Conservation (phyloP, 2,113 vertebrate genomes). For the Lepidothrix coronata region DNA sequence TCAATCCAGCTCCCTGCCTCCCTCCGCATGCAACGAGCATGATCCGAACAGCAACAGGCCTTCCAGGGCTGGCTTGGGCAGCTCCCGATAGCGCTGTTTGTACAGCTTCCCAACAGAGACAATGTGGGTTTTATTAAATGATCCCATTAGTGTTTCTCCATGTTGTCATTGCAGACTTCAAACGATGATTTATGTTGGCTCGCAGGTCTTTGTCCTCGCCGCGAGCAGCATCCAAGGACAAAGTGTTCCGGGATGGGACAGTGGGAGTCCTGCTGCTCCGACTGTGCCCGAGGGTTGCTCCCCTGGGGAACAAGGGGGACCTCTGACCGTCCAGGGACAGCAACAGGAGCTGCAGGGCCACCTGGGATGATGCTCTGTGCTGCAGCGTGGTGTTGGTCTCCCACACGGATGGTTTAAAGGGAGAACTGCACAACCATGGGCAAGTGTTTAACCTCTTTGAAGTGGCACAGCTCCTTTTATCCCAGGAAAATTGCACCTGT, state of each 20-base stretch:
- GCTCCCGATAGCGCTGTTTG: conserved; percentile 45
- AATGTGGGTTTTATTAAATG: conserved; percentile 65
- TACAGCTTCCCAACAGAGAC: conserved; percentile 57
- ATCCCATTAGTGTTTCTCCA: conserved; percentile 61
- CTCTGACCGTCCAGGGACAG: background rate
- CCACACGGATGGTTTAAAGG: background rate
- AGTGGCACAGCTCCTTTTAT: background rate
- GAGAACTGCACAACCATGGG: background rate
- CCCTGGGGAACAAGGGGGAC: conserved; percentile 2
- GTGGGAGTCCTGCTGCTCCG: conserved; percentile 28
- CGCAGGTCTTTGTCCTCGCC: conserved; percentile 45
- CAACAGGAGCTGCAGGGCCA: background rate
- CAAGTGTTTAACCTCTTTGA: fast-evolving
- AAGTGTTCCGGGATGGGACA: conserved; percentile 18
- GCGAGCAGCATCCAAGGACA: conserved; percentile 58
- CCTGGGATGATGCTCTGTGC: background rate
- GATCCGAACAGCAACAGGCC: background rate
- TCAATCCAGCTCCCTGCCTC: conserved; percentile 6
- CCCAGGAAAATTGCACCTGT: background rate
- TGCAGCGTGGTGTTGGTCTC: background rate
- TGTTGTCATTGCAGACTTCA: conserved; percentile 65
- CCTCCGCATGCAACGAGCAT: background rate
- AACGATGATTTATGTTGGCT: conserved; percentile 67
- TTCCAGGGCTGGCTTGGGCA: conserved; percentile 16
- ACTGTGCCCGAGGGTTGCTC: background rate